A percentile compares a stretch with the other conserved stretches of the same genome.
Conservation (phyloP, 2,888 invertebrate genomes). For the Drosophila antonietae region DNA sequence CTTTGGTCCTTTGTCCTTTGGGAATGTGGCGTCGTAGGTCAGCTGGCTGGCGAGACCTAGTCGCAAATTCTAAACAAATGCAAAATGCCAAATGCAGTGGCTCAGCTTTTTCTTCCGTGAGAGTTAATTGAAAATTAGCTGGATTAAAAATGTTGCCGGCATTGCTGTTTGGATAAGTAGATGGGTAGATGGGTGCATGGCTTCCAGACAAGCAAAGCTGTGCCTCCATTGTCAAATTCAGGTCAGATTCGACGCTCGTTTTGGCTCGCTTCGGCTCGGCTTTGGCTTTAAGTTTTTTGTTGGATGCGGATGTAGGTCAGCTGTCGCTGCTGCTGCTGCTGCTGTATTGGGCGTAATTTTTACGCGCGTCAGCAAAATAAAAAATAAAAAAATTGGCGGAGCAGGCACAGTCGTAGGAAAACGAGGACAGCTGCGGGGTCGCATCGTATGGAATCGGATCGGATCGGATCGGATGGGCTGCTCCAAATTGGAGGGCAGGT, state of each 20-base stretch:
- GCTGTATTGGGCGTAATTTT: constrained; percentile 71
- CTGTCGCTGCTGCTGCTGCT: constrained; percentile 41
- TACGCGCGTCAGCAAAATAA: constrained; percentile 73
- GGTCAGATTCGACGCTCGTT: constrained; percentile 45
- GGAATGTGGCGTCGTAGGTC: constrained; percentile 14
- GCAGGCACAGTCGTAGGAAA: constrained; percentile 14
- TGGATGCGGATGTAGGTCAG: constrained; percentile 71
- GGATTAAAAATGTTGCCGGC: constrained; percentile 26
- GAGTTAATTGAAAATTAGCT: constrained; percentile 69
- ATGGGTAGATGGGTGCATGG: constrained; percentile 1
- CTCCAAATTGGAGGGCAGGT: constrained; percentile 34
- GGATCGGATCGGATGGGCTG: constrained; percentile 5
- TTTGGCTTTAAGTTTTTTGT: constrained; percentile 38
- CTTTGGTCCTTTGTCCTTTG: constrained; percentile 2
- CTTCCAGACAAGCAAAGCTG: constrained; percentile 25
- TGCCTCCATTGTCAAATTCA: constrained; percentile 54
- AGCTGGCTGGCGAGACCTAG: constrained; percentile 6
- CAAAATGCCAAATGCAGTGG: constrained; percentile 12
- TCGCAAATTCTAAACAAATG: constrained; percentile 1
- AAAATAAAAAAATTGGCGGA: constrained; percentile 21
- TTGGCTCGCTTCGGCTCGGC: constrained; percentile 27
- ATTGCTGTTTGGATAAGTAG: constrained; percentile 9
- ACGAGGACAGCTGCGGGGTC: neutral
- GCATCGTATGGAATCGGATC: neutral
- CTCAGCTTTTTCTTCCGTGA: constrained; percentile 14